A percentile compares a stretch with the other conserved stretches of the same genome.
phyloP scores from a whole-genome alignment of 2,888 invertebrate species.

The Hydrotaea diabolus region DNA sequence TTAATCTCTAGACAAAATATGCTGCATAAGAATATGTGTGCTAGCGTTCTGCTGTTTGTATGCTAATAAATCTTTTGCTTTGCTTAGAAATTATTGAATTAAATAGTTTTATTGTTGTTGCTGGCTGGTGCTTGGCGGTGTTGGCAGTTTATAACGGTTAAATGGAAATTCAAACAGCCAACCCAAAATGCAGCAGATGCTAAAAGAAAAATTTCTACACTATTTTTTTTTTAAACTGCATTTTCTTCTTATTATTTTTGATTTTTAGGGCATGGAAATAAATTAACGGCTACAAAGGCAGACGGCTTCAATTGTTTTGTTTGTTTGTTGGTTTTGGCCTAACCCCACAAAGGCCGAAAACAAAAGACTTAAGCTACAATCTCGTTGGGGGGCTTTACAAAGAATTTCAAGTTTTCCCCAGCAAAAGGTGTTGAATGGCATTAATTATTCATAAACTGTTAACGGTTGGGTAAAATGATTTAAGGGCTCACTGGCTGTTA shows the following conservation, averaged over 20 bases:
- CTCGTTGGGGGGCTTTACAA: conserved; percentile 5
- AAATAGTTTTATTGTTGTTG: conserved; percentile 30
- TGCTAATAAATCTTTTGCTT: conserved; percentile 27
- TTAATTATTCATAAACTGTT: conserved; percentile 16
- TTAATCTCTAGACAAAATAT: conserved; percentile 31
- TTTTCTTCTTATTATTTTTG: neutral
- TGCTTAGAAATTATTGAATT: conserved; percentile 23
- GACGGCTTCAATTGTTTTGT: neutral
- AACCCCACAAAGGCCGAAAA: neutral
- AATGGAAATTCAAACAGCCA: conserved; percentile 15
- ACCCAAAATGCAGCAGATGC: neutral
- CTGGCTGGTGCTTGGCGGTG: neutral
- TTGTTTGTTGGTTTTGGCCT: neutral
- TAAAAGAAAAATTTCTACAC: neutral
- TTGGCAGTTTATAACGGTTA: conserved; percentile 36
- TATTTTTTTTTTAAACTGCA: neutral
- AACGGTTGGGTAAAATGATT: neutral
- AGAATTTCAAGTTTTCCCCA: neutral
- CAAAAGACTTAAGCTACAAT: conserved; percentile 36
- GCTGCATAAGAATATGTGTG: neutral
- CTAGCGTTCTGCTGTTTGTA: conserved; percentile 18
- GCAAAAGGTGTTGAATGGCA: neutral
- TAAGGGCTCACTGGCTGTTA: no score
- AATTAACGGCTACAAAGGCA: neutral
- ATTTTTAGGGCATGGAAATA: conserved; percentile 22